Conservation (phyloP, 2,888 invertebrate species). For the Lycocerus yunnanus region DNA sequence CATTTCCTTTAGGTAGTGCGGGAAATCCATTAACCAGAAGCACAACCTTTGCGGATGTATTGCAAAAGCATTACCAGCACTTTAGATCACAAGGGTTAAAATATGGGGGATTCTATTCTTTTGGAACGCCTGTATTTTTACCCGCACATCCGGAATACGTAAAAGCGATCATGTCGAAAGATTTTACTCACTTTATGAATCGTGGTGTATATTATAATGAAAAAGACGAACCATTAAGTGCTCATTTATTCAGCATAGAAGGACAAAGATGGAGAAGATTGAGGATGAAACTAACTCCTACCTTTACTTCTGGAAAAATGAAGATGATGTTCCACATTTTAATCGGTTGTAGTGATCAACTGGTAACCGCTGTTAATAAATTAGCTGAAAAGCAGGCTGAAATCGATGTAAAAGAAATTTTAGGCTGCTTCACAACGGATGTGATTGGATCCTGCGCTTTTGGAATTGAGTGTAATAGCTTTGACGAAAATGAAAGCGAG, state of each 20-base stretch:
- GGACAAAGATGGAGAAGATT: conserved; percentile 65
- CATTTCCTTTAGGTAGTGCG: conserved; percentile 39
- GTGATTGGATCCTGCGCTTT: conserved; percentile 64
- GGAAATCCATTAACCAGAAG: conserved; percentile 20
- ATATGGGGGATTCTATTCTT: conserved; percentile 26
- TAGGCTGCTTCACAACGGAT: conserved; percentile 62
- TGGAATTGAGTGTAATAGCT: conserved; percentile 63
- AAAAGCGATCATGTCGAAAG: conserved; percentile 58
- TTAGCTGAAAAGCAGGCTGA: conserved; percentile 2
- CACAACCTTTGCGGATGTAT: conserved; percentile 7
- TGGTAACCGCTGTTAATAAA: conserved; percentile 15
- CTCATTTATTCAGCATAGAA: conserved; percentile 59
- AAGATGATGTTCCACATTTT: conserved; percentile 34
- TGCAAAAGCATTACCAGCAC: conserved; percentile 18
- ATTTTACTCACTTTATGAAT: conserved; percentile 64
- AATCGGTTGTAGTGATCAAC: conserved; percentile 16
- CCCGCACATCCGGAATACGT: conserved; percentile 27
- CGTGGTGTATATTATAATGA: conserved; percentile 63
- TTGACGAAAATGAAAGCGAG: conserved; percentile 58
- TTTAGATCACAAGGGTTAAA: conserved; percentile 19
- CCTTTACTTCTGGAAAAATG: conserved; percentile 36
- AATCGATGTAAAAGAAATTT: conserved; percentile 51
- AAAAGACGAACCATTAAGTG: conserved; percentile 60
- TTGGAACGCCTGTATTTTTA: conserved; percentile 16
- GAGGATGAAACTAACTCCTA: conserved; percentile 60